phyloP scores from a whole-genome alignment of 2,113 vertebrate species.

The Rhynchomys soricoides region DNA sequence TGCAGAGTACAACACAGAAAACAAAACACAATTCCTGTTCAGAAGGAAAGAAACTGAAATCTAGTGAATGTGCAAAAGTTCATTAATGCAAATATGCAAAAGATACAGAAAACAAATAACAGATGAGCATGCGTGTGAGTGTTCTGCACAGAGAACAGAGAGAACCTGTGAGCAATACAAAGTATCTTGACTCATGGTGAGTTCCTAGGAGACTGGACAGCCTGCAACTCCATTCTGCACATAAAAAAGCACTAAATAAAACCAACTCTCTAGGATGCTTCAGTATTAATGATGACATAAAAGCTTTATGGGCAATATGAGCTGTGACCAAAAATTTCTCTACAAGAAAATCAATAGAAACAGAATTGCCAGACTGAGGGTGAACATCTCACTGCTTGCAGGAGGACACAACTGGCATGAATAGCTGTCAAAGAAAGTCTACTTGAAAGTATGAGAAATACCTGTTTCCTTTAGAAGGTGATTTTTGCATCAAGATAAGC shows the following conservation, averaged over 20 bases:
- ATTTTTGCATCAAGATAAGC: neutral
- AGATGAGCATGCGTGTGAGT: neutral
- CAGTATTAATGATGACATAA: conserved; percentile 71
- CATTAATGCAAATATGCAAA: neutral
- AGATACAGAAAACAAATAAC: neutral
- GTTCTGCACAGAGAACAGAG: neutral
- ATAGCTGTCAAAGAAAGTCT: neutral
- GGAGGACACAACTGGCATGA: neutral
- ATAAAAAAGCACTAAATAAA: conserved; percentile 71
- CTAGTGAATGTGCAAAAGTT: neutral
- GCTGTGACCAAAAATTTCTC: conserved; percentile 73
- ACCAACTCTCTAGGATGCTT: conserved; percentile 67
- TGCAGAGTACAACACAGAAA: neutral
- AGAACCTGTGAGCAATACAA: rapidly evolving
- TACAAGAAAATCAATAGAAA: conserved; percentile 76
- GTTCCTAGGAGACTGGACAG: neutral
- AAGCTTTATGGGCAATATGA: conserved; percentile 79
- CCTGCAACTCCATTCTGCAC: conserved; percentile 38
- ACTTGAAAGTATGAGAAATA: neutral
- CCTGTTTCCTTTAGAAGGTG: neutral
- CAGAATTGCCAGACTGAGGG: conserved; percentile 54
- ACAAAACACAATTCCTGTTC: neutral
- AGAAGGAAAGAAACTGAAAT: neutral
- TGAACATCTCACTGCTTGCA: conserved; percentile 10
- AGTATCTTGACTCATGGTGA: neutral